Evolutionary conservation across 2,888 invertebrate genomes (phyloP).

Genomic region (Mimumesa dahlbomi): DNA sequence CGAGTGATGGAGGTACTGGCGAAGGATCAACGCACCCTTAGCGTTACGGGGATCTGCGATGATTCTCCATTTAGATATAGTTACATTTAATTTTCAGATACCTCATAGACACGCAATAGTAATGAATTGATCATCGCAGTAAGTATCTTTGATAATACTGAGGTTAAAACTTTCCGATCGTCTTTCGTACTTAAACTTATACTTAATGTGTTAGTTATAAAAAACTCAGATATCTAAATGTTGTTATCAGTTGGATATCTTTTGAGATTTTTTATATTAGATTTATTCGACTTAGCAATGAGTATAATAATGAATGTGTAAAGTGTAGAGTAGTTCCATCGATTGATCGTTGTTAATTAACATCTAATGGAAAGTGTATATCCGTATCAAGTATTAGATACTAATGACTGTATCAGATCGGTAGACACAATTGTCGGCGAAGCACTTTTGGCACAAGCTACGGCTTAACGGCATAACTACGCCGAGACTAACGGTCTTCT

Average conservation of each 20-base stretch:
- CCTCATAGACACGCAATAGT: constrained; percentile 33
- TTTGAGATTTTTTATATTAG: no score
- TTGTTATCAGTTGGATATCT: no score
- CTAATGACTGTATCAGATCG: constrained; percentile 49
- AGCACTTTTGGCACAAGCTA: constrained; percentile 67
- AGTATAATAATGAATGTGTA: no score
- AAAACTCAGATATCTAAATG: no score
- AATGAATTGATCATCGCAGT: constrained; percentile 46
- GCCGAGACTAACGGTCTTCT: constrained; percentile 51
- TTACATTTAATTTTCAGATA: constrained; percentile 52
- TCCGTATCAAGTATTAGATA: constrained; percentile 26
- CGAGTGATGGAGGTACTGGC: constrained; percentile 29
- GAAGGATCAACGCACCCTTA: constrained; percentile 49
- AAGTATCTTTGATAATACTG: constrained; percentile 20
- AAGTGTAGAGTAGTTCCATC: constrained; percentile 5
- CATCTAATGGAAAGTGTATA: constrained; percentile 18
- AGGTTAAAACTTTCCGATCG: constrained; percentile 4
- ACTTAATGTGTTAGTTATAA: background rate
- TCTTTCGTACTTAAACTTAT: background rate
- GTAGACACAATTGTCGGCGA: constrained; percentile 43
- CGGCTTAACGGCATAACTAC: constrained; percentile 58
- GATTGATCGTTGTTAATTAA: constrained; percentile 35
- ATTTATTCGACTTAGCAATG: no score
- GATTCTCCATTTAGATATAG: constrained; percentile 55
- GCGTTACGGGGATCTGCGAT: constrained; percentile 39